These are phyloP conservation scores for Styela plicata DNA, from an alignment of 23 tunicate genomes.

Conservation along the genomic window DNA sequence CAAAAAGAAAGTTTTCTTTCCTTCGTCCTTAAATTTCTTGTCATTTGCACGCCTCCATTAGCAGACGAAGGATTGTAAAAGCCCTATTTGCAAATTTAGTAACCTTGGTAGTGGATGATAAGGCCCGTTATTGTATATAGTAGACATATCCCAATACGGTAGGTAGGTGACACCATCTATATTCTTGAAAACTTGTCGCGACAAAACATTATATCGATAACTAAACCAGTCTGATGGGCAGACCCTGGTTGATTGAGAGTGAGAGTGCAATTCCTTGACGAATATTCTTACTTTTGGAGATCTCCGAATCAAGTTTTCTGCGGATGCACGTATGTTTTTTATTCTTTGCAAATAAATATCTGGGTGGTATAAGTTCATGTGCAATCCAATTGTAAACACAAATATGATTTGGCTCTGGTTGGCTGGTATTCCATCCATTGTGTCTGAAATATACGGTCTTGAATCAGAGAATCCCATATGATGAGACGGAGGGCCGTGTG, in stretches of 20 bases:
- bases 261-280: neutral
- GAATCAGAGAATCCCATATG: conserved; percentile 49
- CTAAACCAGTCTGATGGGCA: neutral
- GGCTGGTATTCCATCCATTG: conserved; percentile 12
- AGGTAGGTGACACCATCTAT: neutral
- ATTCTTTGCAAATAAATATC: neutral
- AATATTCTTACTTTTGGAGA: neutral
- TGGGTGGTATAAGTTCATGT: neutral
- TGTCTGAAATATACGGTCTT: conserved; percentile 51
- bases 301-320: neutral
- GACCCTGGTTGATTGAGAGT: neutral
- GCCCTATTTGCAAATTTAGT: neutral
- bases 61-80: neutral
- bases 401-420: neutral
- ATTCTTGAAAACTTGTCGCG: neutral
- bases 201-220: neutral
- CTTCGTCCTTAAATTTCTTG: too few species aligned
- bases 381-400: neutral
- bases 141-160: neutral
- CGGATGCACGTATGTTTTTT: neutral
- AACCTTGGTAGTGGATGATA: neutral
- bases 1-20: too few species aligned
- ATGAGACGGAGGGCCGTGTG: conserved; percentile 54
- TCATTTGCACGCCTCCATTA: too few species aligned
- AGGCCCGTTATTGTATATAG: neutral